Percentiles rank a stretch among this genome's conserved stretches.
Evolutionary conservation across 23 tunicate genomes (phyloP).

Genomic region (Clavelina lepadiformis): DNA sequence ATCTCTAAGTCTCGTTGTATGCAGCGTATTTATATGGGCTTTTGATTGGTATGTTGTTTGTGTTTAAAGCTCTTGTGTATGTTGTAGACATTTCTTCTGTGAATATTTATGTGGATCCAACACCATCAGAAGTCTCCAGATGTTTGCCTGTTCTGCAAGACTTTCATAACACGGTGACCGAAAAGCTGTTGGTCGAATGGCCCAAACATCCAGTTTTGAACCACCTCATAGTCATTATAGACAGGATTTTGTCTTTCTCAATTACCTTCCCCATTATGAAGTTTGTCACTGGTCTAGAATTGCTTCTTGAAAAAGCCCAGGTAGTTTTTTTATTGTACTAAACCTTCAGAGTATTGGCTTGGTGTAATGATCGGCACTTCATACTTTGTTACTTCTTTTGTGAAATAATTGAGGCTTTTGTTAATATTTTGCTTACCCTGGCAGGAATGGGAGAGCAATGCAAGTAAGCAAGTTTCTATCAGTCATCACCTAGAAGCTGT

Average conservation of each 20-base stretch:
- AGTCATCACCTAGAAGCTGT: conserved; percentile 45
- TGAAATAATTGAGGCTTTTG: background rate
- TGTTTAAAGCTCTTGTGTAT: too few species aligned
- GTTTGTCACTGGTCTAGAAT: conserved; percentile 60
- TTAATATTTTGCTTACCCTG: background rate
- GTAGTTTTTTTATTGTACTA: conserved; percentile 3
- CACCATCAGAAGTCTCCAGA: conserved; percentile 23
- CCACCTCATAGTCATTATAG: conserved; percentile 30
- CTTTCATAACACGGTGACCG: conserved; percentile 11
- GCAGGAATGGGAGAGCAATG: conserved; percentile 83
- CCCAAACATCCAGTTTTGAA: conserved; percentile 68
- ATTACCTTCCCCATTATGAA: conserved; percentile 66
- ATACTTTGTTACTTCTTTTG: background rate
- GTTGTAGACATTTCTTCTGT: too few species aligned
- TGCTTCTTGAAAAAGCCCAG: conserved; percentile 50
- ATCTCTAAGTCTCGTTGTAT: too few species aligned
- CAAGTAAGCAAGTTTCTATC: conserved; percentile 37
- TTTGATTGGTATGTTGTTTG: too few species aligned
- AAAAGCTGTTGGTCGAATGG: conserved; percentile 32
- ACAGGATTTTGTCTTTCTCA: conserved; percentile 37
- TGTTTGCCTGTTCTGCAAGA: conserved; percentile 55
- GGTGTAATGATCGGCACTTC: background rate
- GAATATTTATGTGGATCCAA: conserved; percentile 43
- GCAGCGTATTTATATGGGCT: too few species aligned
- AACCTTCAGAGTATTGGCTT: background rate